Evolutionary conservation across 2,113 vertebrate genomes (phyloP), one percentile per base, ranked within the genome.

Genomic region (Pygoscelis antarcticus): DNA sequence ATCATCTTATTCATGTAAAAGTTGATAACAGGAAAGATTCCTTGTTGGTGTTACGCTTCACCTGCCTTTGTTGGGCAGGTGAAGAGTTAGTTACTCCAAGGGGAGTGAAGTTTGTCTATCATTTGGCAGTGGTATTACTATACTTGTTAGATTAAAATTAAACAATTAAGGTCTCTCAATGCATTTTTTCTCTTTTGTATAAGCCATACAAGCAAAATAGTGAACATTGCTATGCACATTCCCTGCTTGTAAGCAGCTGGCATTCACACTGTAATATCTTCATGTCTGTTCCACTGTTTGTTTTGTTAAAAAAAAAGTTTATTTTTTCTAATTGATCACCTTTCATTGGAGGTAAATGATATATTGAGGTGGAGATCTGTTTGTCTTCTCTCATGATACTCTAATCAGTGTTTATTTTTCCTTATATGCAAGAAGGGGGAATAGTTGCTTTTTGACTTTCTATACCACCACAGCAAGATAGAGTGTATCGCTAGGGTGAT

Each of bases 381-480:
- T 81, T 2, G 5, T 83, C 54, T 76, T 80, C 49, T 91, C 20
- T 92, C 55, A 65, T 36, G 10, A 52, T 72, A 68, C 34, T 70
- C 69, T 84, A 64, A 44, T 68, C 68, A 36, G 87, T 78, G 30
- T 83, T 92, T 89, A 32, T 78, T 96, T 87, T 81, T 62, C 49
- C 40, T 71, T 72, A 18, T 8, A 13, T 77, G 64, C 22, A 90
- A 80, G 62, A 93, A 87, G 21, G 71, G 86, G 65, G 38, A 92
- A 52, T 69, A 90, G 72, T 84, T 92, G 69, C 55, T 95, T 92
- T 92, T 83, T 87, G n/a, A 52, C 55, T 89, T 90, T 51, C 51
- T 71, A 14, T 52, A 83, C 55, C 44, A 71, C 61, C 61, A 81
- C 60, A 89, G 60, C 44, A 92, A 82, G 69, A 38, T 1, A 46